These are phyloP conservation scores for Pedionomus torquatus DNA, from an alignment of 2,113 vertebrate genomes.

Conservation along the genomic window DNA sequence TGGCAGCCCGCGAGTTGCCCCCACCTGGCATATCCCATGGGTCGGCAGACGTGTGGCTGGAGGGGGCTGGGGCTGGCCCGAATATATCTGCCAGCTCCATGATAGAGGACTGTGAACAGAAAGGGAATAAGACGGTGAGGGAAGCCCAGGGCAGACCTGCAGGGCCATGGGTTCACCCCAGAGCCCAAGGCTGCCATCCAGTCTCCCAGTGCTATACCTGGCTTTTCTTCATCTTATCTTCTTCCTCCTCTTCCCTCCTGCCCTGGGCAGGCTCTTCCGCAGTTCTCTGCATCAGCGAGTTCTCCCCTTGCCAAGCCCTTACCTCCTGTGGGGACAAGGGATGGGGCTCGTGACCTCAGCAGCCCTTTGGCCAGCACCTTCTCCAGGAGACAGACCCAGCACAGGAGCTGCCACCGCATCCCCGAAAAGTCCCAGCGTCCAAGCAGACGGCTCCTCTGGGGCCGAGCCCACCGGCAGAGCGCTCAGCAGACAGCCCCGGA, in stretches of 20 bases:
- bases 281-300: conserved; percentile 80
- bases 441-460: neutral
- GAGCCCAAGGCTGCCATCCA: neutral
- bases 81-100: conserved; percentile 95
- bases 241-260: conserved; percentile 80
- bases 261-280: conserved; percentile 78
- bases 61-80: conserved; percentile 73
- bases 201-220: conserved; percentile 64
- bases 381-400: conserved; percentile 1
- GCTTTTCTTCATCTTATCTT: conserved; percentile 77
- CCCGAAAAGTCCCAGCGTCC: neutral
- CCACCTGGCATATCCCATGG: conserved; percentile 85
- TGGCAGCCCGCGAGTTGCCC: neutral
- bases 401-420: conserved; percentile 13
- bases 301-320: conserved; percentile 85
- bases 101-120: conserved; percentile 84
- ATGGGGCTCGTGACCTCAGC: neutral
- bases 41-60: conserved; percentile 74
- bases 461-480: neutral
- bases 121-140: conserved; percentile 32
- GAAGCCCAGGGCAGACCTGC: neutral
- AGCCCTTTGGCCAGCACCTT: neutral
- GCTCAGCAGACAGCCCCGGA: conserved; percentile 4
- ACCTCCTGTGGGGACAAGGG: conserved; percentile 81
- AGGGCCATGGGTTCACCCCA: accelerated